Evolutionary conservation across 2,797 vertebrate genomes (phyloP).

Genomic region (Alectoris magna): DNA sequence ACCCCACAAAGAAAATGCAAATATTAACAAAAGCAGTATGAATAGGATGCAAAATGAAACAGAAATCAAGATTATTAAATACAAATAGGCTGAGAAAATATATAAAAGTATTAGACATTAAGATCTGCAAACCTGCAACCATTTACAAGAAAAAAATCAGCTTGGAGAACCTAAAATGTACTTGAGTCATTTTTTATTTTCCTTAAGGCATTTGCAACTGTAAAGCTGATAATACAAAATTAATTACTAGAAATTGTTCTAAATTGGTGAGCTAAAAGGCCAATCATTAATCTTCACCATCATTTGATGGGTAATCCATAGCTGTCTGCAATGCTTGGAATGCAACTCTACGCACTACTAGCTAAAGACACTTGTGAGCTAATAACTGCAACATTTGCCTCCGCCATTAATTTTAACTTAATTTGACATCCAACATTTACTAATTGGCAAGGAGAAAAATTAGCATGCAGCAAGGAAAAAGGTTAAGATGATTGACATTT

Average conservation of each 20-base stretch:
- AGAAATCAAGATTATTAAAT: background rate
- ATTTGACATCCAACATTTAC: conserved; percentile 87
- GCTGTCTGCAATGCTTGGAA: conserved; percentile 83
- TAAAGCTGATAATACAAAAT: conserved; percentile 94
- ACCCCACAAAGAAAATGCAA: background rate
- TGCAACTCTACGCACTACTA: conserved; percentile 83
- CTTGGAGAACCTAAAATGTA: conserved; percentile 38
- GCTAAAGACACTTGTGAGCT: conserved; percentile 77
- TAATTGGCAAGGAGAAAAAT: conserved; percentile 81
- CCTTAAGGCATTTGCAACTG: conserved; percentile 79
- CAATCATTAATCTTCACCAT: conserved; percentile 93
- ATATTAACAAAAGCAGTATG: background rate
- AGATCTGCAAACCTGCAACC: background rate
- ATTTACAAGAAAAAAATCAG: conserved; percentile 43
- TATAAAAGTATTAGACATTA: background rate
- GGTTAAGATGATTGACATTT: conserved; percentile 53
- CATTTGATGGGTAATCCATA: conserved; percentile 97
- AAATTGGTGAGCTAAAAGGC: conserved; percentile 95
- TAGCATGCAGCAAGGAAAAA: conserved; percentile 50
- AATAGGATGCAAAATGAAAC: background rate
- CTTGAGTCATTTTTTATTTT: conserved; percentile 75
- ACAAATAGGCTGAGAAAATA: background rate
- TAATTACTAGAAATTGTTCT: conserved; percentile 98
- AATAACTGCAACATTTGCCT: conserved; percentile 81
- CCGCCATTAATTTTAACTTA: conserved; percentile 85